Conservation (phyloP, 2,797 vertebrate genomes). For the Enteromius trimaculatus region DNA sequence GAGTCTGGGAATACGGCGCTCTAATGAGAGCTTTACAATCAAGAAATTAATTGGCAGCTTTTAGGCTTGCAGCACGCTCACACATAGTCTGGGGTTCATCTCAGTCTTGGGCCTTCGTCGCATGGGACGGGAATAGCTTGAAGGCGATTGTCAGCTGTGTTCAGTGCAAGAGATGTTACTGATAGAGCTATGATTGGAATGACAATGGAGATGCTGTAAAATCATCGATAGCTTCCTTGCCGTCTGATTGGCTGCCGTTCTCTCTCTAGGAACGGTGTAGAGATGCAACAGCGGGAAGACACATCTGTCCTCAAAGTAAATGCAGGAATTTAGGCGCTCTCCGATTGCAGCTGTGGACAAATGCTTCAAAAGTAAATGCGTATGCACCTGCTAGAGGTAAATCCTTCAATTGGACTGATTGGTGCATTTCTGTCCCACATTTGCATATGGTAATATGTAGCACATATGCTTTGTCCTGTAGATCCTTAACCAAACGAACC, state of each 20-base stretch:
- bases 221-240: conserved; percentile 31
- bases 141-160: conserved; percentile 25
- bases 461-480: conserved; percentile 12
- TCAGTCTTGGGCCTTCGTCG: conserved; percentile 32
- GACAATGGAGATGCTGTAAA: conserved; percentile 45
- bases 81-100: conserved; percentile 17
- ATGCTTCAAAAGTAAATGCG: conserved; percentile 31
- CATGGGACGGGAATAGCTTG: conserved; percentile 26
- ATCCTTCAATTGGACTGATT: conserved; percentile 16
- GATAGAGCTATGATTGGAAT: conserved; percentile 49
- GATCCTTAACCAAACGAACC: conserved; percentile 8
- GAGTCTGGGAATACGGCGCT: conserved; percentile 50
- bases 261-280: conserved; percentile 11
- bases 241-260: conserved; percentile 25
- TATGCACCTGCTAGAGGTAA: conserved; percentile 39
- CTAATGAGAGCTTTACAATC: conserved; percentile 40
- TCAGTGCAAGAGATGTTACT: conserved; percentile 15
- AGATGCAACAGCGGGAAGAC: neutral
- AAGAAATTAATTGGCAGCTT: conserved; percentile 50
- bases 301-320: conserved; percentile 44
- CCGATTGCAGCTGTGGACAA: conserved; percentile 31
- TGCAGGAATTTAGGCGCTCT: conserved; percentile 19
- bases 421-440: conserved; percentile 29
- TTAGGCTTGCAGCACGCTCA: conserved; percentile 27
- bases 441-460: conserved; percentile 29